phyloP scores from a whole-genome alignment of 1,140 invertebrate species.

The Aethina tumida region DNA sequence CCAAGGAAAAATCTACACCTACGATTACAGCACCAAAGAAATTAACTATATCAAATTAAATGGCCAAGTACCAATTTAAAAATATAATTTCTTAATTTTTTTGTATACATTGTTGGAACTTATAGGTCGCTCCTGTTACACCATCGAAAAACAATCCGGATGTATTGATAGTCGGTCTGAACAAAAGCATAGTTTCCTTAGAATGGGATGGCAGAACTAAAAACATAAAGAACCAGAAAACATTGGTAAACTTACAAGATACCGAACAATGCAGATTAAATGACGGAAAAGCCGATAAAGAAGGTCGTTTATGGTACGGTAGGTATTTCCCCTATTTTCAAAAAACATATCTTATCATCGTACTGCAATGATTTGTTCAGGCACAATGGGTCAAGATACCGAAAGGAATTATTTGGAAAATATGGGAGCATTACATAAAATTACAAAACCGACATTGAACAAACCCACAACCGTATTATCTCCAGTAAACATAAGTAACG shows the following conservation, averaged over 20 bases:
- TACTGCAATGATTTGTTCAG: too few relatives aligned
- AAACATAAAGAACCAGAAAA: too few relatives aligned
- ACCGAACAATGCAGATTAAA: slow-evolving; percentile 74
- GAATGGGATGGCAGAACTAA: slow-evolving; percentile 53
- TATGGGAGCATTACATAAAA: slow-evolving; percentile 47
- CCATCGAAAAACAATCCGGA: slow-evolving; percentile 54
- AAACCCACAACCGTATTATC: slow-evolving; percentile 33
- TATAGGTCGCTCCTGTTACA: slow-evolving; percentile 49
- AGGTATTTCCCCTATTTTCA: slow-evolving; percentile 21
- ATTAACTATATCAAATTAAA: slow-evolving; percentile 34
- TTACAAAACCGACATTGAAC: slow-evolving; percentile 38
- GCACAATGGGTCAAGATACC: slow-evolving; percentile 58
- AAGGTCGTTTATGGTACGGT: slow-evolving; percentile 71
- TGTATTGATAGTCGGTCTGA: slow-evolving; percentile 55
- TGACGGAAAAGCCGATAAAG: slow-evolving; percentile 80
- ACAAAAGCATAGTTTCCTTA: slow-evolving; percentile 49
- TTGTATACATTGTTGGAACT: too few relatives aligned
- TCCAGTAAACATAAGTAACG: slow-evolving; percentile 66
- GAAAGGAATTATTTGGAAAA: slow-evolving; percentile 40
- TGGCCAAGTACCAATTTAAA: too few relatives aligned
- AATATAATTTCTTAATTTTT: too few relatives aligned
- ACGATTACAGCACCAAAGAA: slow-evolving; percentile 43
- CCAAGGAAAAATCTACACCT: slow-evolving; percentile 44
- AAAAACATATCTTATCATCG: too few relatives aligned
- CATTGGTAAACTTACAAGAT: too few relatives aligned